Percentiles rank a stretch among this genome's conserved stretches.
Conservation (phyloP, 1,140 invertebrate species). For the Atta cephalotes region DNA sequence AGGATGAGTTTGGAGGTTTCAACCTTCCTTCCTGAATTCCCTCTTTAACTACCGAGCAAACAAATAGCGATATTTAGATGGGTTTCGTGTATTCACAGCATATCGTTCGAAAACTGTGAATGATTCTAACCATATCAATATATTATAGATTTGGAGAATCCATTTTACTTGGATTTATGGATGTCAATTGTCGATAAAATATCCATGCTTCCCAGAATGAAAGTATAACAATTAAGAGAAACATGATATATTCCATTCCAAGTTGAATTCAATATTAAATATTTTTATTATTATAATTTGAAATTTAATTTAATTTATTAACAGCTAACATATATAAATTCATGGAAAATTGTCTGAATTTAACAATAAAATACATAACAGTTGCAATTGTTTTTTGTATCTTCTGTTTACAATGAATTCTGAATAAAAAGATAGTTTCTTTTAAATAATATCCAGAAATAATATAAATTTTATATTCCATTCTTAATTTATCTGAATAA, state of each 20-base stretch:
- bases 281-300: slow-evolving; percentile 11
- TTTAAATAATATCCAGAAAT: background rate
- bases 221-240: background rate
- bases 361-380: too few species aligned
- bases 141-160: background rate
- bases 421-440: background rate
- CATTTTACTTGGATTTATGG: background rate
- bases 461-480: background rate
- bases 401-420: background rate
- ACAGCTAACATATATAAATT: too few species aligned
- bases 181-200: background rate
- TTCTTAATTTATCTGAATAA: background rate
- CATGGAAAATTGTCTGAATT: too few species aligned
- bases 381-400: background rate
- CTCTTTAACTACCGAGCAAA: slow-evolving; percentile 62
- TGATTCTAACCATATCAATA: slow-evolving; percentile 48
- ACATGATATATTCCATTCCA: background rate
- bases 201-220: background rate
- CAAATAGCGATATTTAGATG: slow-evolving; percentile 73
- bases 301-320: background rate
- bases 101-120: slow-evolving; percentile 53
- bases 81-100: slow-evolving; percentile 44
- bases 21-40: slow-evolving; percentile 44
- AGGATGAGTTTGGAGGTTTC: slow-evolving; percentile 30
- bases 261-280: background rate